These are phyloP conservation scores for Phocoena phocoena DNA, from an alignment of 2,113 vertebrate species.

Conservation along the genomic window DNA sequence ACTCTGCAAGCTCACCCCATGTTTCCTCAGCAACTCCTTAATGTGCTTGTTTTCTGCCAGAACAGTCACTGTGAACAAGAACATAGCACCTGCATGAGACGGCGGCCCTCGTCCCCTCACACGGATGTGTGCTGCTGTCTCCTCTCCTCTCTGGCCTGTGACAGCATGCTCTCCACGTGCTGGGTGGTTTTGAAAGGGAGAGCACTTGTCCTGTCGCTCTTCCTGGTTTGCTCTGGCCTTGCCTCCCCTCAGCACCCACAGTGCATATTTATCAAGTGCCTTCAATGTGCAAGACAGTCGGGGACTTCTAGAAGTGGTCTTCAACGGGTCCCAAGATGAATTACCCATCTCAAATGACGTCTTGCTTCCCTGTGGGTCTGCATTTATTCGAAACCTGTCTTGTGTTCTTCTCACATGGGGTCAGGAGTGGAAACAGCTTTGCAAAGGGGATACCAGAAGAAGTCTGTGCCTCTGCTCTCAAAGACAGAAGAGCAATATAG, in stretches of 20 bases:
- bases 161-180: background rate
- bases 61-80: slow-evolving; percentile 89
- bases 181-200: background rate
- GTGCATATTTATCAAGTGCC: background rate
- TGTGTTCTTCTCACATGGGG: background rate
- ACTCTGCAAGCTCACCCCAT: slow-evolving; percentile 90
- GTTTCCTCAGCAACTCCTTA: slow-evolving; percentile 88
- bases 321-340: background rate
- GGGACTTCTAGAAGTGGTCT: slow-evolving; percentile 27
- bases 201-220: background rate
- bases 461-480: background rate
- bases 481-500: background rate
- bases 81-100: background rate
- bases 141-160: background rate
- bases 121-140: accelerated
- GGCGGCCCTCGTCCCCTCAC: background rate
- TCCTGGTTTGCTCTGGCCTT: background rate
- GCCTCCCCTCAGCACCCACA: background rate
- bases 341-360: background rate
- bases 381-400: background rate
- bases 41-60: slow-evolving; percentile 93
- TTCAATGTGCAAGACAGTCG: background rate
- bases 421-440: background rate
- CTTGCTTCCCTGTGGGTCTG: background rate
- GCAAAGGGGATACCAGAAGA: background rate